Conservation (phyloP, 2,888 invertebrate species). For the Mimumesa dahlbomi region DNA sequence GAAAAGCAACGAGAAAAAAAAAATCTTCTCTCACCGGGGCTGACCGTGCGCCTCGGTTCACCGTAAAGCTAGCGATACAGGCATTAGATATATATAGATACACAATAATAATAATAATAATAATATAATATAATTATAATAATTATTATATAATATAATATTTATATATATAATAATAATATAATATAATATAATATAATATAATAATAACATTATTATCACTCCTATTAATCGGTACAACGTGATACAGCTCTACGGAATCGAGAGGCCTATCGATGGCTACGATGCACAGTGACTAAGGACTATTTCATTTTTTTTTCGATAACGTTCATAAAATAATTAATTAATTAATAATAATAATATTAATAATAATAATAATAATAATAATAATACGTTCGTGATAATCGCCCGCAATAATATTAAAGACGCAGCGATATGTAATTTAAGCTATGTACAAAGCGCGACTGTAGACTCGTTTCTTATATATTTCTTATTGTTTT, state of each 20-base stretch:
- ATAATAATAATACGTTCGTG: constrained; percentile 66
- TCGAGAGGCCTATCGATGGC: constrained; percentile 52
- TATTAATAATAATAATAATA: constrained; percentile 75
- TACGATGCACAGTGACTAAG: constrained; percentile 65
- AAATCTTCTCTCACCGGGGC: constrained; percentile 50
- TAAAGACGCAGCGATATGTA: constrained; percentile 62
- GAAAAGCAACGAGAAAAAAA: constrained; percentile 50
- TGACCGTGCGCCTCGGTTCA: constrained; percentile 59
- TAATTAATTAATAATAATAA: constrained; percentile 73
- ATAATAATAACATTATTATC: constrained; percentile 75
- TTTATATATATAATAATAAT: constrained; percentile 40
- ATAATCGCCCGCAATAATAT: constrained; percentile 60
- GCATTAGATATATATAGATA: constrained; percentile 57
- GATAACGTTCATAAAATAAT: constrained; percentile 67
- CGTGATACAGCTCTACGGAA: constrained; percentile 64
- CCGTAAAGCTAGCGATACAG: constrained; percentile 70
- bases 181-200: constrained; percentile 59
- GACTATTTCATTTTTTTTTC: constrained; percentile 46
- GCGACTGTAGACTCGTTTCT: constrained; percentile 75
- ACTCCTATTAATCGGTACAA: constrained; percentile 77
- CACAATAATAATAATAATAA: constrained; percentile 46
- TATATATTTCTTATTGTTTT: constrained; percentile 4
- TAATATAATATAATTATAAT: constrained; percentile 47
- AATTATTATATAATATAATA: constrained; percentile 62
- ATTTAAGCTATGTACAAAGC: constrained; percentile 77